Evolutionary conservation across 2,113 vertebrate species (phyloP).

Genomic region (Rhinopomastus cyanomelas): DNA sequence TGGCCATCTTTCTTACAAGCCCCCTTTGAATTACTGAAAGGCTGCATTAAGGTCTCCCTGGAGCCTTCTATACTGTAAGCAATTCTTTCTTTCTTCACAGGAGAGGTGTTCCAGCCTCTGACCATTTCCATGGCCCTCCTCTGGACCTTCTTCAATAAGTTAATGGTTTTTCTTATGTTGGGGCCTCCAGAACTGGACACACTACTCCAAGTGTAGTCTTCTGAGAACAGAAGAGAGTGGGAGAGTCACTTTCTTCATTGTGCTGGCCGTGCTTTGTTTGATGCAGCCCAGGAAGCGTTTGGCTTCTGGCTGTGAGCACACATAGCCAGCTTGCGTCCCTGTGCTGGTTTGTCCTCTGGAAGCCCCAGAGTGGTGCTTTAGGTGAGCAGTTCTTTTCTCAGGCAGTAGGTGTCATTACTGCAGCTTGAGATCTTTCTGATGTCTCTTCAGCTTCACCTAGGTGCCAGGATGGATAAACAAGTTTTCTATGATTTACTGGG

Average conservation of each 20-base stretch:
- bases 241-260: not conserved
- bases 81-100: not conserved
- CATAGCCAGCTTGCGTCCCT: accelerated
- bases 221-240: accelerated
- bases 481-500: not conserved
- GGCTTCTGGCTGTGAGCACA: not conserved
- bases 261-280: accelerated
- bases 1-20: not conserved
- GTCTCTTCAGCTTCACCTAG: not conserved
- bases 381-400: conserved; percentile 51
- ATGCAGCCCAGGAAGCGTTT: not conserved
- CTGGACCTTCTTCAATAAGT: accelerated
- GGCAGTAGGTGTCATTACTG: conserved; percentile 68
- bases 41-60: not conserved
- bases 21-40: not conserved
- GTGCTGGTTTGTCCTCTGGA: not conserved
- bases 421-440: conserved; percentile 6
- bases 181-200: not conserved
- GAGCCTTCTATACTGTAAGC: not conserved
- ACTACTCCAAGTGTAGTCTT: not conserved
- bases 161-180: not conserved
- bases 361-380: not conserved
- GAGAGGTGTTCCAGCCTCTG: not conserved
- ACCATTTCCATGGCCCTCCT: not conserved
- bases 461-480: not conserved